Base-by-base conservation (phyloP, 2,888 invertebrate genomes). In the Bembecia ichneumoniformis region DNA sequence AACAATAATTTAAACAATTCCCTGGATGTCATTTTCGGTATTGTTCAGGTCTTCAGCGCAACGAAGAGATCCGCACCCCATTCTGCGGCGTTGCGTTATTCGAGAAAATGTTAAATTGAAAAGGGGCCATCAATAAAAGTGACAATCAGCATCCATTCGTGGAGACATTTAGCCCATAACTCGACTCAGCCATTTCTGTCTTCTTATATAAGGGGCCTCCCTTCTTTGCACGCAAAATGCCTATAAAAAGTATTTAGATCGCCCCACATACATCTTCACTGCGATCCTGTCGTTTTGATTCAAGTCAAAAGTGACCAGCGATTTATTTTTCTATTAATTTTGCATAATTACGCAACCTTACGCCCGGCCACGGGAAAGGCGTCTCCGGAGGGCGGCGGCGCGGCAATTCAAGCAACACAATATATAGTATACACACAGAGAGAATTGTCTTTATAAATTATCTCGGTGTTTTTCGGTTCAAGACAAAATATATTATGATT, bases 181-280 rank as follows among this genome's bases (percentile, higher is more conserved):
- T 62, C 56, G 62, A 51, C 51, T 53, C 57, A 58, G 57, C 55
- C 43, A 53, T 46, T 34, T 14, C 46, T 46, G 46, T 46, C 46
- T 17, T n/a, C 46, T n/a, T 46, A 46, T 46, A 34, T 46, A 28
- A 46, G 13, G 48, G 43, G 35, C 17, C 17, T 28, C 43, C 48
- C 20, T 53, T 28, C 7, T 28, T 55, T 52, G 55, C 51, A 55
- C 50, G 47, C 56, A 57, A 62, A 67, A 67, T 55, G 54, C 52
- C 64, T 68, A 63, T 71, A 70, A 72, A 70, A 72, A 74, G 66
- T 72, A 66, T 69, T 68, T 65, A 68, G 67, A 67, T 66, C 62
- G 54, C 58, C 53, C 50, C 13, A 56, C 55, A 61, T 73, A 69
- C 68, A 65, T 70, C 68, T 58, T 49, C 52, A 55, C 59, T 61